A percentile compares a stretch with the other conserved stretches of the same genome.
Conservation (phyloP, 2,888 invertebrate species). For the Cantharis rustica region DNA sequence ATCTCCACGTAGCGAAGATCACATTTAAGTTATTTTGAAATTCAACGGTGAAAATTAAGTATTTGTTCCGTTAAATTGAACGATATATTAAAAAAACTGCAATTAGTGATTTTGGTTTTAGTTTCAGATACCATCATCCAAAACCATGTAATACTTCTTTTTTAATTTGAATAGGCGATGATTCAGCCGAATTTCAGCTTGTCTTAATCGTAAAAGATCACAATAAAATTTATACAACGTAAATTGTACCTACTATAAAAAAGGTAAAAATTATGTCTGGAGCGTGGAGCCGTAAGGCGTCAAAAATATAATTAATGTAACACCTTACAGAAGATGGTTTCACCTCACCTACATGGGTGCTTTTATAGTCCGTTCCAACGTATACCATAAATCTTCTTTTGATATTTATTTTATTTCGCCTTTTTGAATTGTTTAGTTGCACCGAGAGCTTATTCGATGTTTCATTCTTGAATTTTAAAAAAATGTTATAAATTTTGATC, state of each 20-base stretch:
- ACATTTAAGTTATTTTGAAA: not conserved
- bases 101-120: not conserved
- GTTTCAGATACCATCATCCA: not conserved
- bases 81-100: not conserved
- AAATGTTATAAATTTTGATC: too few relatives aligned
- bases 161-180: not conserved
- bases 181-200: not conserved
- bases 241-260: conserved; percentile 12
- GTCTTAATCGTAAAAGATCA: conserved; percentile 4
- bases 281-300: conserved; percentile 49
- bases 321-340: conserved; percentile 41
- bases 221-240: conserved; percentile 14
- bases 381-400: not conserved
- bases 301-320: conserved; percentile 50
- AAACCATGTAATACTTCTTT: not conserved
- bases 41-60: not conserved
- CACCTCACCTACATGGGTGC: conserved; percentile 12
- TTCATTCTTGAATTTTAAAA: not conserved
- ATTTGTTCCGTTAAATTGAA: not conserved
- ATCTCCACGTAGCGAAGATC: not conserved
- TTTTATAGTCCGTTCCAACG: not conserved
- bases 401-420: not conserved
- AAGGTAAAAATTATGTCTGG: conserved; percentile 44
- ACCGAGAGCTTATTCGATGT: not conserved
- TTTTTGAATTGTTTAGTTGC: not conserved